Conservation (phyloP, 92 coral and sea anemone genomes). For the Ricordea florida region DNA sequence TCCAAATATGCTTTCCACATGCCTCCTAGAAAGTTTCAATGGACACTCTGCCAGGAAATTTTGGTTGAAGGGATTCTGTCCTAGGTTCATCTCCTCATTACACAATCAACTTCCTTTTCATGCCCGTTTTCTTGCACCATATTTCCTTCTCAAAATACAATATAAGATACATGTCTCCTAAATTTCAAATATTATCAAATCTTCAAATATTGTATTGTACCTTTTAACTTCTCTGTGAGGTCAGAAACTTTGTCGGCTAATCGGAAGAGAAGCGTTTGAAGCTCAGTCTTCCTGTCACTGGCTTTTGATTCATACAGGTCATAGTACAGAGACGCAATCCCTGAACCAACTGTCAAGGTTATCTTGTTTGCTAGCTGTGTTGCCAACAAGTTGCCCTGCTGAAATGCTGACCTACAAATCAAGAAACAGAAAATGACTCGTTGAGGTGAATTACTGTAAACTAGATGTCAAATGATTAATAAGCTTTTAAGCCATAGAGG, state of each 20-base stretch:
- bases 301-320: constrained; percentile 78
- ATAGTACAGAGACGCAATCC: constrained; percentile 34
- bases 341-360: constrained; percentile 63
- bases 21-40: no score
- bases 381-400: constrained; percentile 46
- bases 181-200: no score
- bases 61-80: no score
- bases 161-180: no score
- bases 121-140: no score
- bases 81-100: no score
- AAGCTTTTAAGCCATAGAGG: no score
- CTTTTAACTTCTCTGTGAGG: constrained; percentile 77
- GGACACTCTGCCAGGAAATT: no score
- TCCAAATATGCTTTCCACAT: no score
- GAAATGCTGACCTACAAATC: constrained; percentile 59
- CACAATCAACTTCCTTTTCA: no score
- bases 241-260: constrained; percentile 72
- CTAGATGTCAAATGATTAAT: no score
- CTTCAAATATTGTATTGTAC: constrained; percentile 14
- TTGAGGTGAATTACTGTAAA: background rate
- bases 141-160: no score
- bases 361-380: constrained; percentile 53
- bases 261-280: constrained; percentile 70
- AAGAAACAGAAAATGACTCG: background rate
- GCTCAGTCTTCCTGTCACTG: constrained; percentile 62